Evolutionary conservation across 2,113 vertebrate species (phyloP), one percentile per base, ranked within the genome.

Genomic region (Pseudopipra pipra): DNA sequence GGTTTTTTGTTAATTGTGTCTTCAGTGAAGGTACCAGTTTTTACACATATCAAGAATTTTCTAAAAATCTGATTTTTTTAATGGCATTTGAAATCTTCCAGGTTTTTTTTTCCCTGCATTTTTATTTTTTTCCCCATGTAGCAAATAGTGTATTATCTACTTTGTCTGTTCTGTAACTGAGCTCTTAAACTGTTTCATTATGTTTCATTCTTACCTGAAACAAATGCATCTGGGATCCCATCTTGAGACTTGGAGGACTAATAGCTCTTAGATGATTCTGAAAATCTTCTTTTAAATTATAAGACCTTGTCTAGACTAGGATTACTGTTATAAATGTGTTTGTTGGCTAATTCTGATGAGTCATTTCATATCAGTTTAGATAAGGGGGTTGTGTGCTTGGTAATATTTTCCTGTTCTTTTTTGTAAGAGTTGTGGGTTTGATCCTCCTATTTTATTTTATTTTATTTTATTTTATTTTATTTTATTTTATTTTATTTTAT

Each of bases 231-330:
- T 47, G 49, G 9, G 44, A 66, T 62, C 39, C 15, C 13, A 6
- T 39, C 58, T 52, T 61, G 54, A 65, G 24, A 59, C 35, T 35
- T n/a, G 41, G n/a, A 73, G 33, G 31, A 56, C 76, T 80, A 80
- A 54, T 6, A 80, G 20, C 12, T 62, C 68, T 84, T 19, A 46
- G 46, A 71, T 86, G 30, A 67, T 71, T 77, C 51, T 89, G 65
- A 63, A 95, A 91, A 89, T 85, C 56, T 92, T 37, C 44, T 54
- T 91, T 96, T 87, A 52, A 78, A 71, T 72, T 67, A 35, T 51
- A 93, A 94, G 6, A 63, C 72, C 24, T 93, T 59, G 21, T 87
- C 80, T 93, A 79, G 83, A 81, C 79, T 78, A 63, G 44, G 65
- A 86, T 92, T 92, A 67, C 11, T 75, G 39, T 30, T 70, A 58